These are phyloP conservation scores for Branchinecta sandiegonensis DNA, from an alignment of 2,888 invertebrate genomes.

Conservation along the genomic window DNA sequence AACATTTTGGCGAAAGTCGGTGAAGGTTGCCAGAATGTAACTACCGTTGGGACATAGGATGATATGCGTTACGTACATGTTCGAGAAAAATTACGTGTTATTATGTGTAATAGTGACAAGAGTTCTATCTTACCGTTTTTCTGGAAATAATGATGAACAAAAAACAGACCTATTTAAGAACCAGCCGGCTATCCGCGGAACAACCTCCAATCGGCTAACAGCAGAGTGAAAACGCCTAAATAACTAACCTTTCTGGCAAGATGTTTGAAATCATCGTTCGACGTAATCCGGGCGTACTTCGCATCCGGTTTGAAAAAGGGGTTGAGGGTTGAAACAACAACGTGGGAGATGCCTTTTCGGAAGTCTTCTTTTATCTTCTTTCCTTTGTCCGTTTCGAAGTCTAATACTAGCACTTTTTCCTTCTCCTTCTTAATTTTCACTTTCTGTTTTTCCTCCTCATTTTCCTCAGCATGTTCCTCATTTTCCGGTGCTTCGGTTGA, in stretches of 20 bases:
- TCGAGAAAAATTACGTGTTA: no score
- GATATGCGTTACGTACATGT: no score
- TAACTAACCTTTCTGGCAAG: slow-evolving; percentile 59
- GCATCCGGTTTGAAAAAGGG: slow-evolving; percentile 76
- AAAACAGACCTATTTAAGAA: no score
- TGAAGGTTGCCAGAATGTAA: no score
- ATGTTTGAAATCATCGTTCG: slow-evolving; percentile 85
- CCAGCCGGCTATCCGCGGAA: no score
- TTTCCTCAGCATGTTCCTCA: slow-evolving; percentile 24
- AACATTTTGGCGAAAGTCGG: no score
- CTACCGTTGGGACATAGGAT: no score
- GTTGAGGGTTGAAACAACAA: slow-evolving; percentile 71
- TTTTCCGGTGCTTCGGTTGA: slow-evolving; percentile 24
- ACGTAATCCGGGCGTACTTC: slow-evolving; percentile 64
- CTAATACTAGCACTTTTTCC: slow-evolving; percentile 23
- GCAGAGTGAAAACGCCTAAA: not conserved
- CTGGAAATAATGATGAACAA: no score
- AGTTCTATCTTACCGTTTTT: no score
- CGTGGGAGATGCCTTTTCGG: slow-evolving; percentile 51
- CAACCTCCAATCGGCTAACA: no score
- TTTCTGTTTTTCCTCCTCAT: slow-evolving; percentile 24
- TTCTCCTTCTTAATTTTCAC: slow-evolving; percentile 20
- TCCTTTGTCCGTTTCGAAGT: slow-evolving; percentile 38
- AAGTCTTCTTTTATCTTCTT: slow-evolving; percentile 72
- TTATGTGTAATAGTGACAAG: no score